Evolutionary conservation across 1,140 invertebrate genomes (phyloP).

Genomic region (Drosophila grimshawi): DNA sequence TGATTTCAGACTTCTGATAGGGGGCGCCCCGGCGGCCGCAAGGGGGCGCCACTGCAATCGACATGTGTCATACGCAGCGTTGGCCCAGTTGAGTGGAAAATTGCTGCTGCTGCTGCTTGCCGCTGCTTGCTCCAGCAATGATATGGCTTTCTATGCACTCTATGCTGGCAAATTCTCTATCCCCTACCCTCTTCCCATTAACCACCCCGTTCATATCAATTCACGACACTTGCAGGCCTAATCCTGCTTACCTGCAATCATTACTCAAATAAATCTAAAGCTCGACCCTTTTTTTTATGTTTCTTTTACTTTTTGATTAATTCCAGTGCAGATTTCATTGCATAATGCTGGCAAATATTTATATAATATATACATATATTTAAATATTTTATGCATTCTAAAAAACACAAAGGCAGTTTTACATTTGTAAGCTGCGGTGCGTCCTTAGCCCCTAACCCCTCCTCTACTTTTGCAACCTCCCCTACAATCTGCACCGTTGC

Average conservation of each 20-base stretch:
- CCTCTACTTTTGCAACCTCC: not conserved
- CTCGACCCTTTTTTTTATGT: constrained; percentile 2
- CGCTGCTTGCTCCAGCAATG: constrained; percentile 48
- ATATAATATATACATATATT: constrained; percentile 40
- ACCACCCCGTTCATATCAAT: constrained; percentile 48
- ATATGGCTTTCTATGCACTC: constrained; percentile 61
- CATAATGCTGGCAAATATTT: constrained; percentile 11
- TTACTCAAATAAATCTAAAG: constrained; percentile 32
- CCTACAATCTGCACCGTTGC: not conserved
- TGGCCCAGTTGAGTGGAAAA: constrained; percentile 70
- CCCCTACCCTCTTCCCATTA: not conserved
- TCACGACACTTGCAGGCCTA: constrained; percentile 70
- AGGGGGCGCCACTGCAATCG: constrained; percentile 68
- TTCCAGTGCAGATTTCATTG: constrained; percentile 24
- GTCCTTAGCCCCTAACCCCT: not conserved
- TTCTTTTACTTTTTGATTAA: constrained; percentile 28
- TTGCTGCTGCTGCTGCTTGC: constrained; percentile 58
- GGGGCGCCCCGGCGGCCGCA: constrained; percentile 29
- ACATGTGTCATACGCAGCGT: constrained; percentile 73
- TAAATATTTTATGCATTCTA: constrained; percentile 50
- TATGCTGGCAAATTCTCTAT: constrained; percentile 11
- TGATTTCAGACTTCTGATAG: constrained; percentile 51
- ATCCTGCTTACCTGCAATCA: constrained; percentile 42
- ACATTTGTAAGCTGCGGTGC: constrained; percentile 53
- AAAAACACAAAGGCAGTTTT: constrained; percentile 51